Evolutionary conservation across 2,113 vertebrate species (phyloP).

Genomic region (Syngnathus typhle): DNA sequence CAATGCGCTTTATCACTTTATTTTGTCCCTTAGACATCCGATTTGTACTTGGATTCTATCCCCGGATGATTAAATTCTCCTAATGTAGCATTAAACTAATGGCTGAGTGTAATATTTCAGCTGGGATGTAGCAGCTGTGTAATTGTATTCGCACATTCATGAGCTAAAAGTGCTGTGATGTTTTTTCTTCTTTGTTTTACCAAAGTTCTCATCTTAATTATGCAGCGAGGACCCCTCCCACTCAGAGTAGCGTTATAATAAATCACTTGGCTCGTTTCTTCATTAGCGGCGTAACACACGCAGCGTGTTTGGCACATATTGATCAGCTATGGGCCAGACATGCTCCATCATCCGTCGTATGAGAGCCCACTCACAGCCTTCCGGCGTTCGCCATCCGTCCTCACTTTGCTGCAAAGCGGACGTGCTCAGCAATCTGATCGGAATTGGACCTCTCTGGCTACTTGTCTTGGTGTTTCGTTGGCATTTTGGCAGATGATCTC

Average conservation of each 20-base stretch:
- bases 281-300: constrained; percentile 48
- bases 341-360: constrained; percentile 23
- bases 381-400: constrained; percentile 34
- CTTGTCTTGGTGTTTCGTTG: constrained; percentile 9
- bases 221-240: constrained; percentile 6
- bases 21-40: too few relatives aligned
- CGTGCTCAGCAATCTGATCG: constrained; percentile 34
- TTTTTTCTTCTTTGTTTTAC: constrained; percentile 32
- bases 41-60: too few relatives aligned
- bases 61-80: too few relatives aligned
- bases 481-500: constrained; percentile 23
- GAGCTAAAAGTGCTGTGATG: constrained; percentile 9
- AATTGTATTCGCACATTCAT: constrained; percentile 12
- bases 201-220: constrained; percentile 27
- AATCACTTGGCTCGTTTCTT: constrained; percentile 54
- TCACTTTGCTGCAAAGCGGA: constrained; percentile 7
- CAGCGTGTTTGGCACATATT: constrained; percentile 54
- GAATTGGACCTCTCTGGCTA: not conserved
- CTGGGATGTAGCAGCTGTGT: not conserved
- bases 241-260: constrained; percentile 41
- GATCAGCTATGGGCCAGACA: constrained; percentile 53
- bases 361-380: constrained; percentile 18
- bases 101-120: not conserved
- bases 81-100: not conserved
- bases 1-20: too few relatives aligned